Base-by-base conservation (phyloP, 2,797 vertebrate species). In the Carapus acus region DNA sequence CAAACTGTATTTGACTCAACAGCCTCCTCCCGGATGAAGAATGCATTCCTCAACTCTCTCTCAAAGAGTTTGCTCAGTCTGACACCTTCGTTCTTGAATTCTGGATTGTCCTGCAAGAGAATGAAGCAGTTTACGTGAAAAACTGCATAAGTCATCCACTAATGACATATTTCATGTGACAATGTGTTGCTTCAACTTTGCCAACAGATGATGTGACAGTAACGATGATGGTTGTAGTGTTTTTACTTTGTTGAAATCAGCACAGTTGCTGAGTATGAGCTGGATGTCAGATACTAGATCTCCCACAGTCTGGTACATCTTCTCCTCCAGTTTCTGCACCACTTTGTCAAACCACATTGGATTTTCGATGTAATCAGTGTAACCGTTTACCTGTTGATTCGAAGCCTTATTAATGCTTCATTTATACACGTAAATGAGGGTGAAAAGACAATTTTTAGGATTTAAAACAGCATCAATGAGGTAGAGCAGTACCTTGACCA, bases 31-130 rank as follows among this genome's bases (percentile, higher is more conserved):
- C 17, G 7, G 44, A 87, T 77, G 43, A 58, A 69, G 56, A 89
- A 86, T 43, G 71, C 58, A 0, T 19, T 74, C 27, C 46, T 63
- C 16, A 88, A 78, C 54, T 83, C 70, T 18, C 1, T 2, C 2
- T 86, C 60, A 70, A 88, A 88, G 14, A 78, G 39, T 29, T 71
- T n/a, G 20, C 62, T 71, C 33, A 88, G 64, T 19, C 4, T 55
- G 44, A 44, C 7, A 0, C 77, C 74, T 12, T 20, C 22, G 3
- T 8, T 4, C 2, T 45, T 43, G 24, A 68, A 49, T 27, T 72
- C 52, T 1, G 46, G 13, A 37, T 83, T 76, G 2, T 45, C 49
- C 87, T 89, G 76, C 16, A 67, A 65, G 47, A 71, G 19, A 67
- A 45, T 12, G 62, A 0, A 54, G 43, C 15, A 61, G 8, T 14